Evolutionary conservation across 2,797 vertebrate genomes (phyloP), one percentile per base, ranked within the genome.

Genomic region (Anguilla pacifica): DNA sequence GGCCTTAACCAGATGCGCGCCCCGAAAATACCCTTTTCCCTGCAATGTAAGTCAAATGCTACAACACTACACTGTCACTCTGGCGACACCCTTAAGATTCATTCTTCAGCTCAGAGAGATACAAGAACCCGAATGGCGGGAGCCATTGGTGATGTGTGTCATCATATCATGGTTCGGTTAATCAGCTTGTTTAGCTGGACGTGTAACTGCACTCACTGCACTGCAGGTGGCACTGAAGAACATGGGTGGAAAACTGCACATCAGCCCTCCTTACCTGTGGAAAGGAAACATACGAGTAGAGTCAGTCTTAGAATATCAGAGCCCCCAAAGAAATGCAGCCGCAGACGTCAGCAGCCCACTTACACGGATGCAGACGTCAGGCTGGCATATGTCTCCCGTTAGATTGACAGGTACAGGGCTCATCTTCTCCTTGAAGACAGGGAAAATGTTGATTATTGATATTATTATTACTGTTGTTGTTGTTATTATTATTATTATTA

Each of bases 311-410:
- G 1, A 70, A 46, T 57, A 15, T 31, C 31, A 51, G 43, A 49
- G 1, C 11, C 55, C 64, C 28, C 31, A 3, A 79, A 15, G 74
- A 79, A 43, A 46, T 35, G 35, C 15, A 25, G 6, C 25, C 13
- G 22, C 49, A 67, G 25, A 9, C 11, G 59, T 25, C 0, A 31
- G 83, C 2, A 1, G 35, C 1, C 46, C 86, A 88, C 90, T 87
- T 91, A 96, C 96, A 93, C 93, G 93, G 51, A 96, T 59, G 87
- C 95, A 96, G 9, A 89, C 87, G 85, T 84, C 83, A 39, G 64
- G 35, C 2, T 89, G 72, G 83, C 94, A 95, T 11, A 89, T 13
- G 13, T 91, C n/a, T 1, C 83, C 88, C 4, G 70, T 15, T 84
- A 95, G 51, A 19, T 92, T 91, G 11, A 95, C 61, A 4, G 0